These are phyloP conservation scores for Drosophila neotestacea DNA, from an alignment of 2,888 invertebrate species.

Conservation along the genomic window DNA sequence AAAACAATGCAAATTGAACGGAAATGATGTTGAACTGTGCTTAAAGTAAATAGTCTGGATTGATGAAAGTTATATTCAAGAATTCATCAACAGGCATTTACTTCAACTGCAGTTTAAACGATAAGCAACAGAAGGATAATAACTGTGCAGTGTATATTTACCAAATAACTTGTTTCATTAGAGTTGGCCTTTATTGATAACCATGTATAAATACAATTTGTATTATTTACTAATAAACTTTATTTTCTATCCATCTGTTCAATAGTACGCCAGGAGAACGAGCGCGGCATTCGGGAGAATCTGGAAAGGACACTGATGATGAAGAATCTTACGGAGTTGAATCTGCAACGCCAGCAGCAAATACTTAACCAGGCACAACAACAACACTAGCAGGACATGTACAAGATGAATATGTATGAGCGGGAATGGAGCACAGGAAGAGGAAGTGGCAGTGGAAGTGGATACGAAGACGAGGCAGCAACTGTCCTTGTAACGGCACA, in stretches of 20 bases:
- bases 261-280: constrained; percentile 94
- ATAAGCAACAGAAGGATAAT: constrained; percentile 74
- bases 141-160: constrained; percentile 28
- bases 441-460: background rate
- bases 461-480: constrained; percentile 6
- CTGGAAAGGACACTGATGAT: constrained; percentile 86
- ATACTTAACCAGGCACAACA: constrained; percentile 55
- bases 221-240: constrained; percentile 12
- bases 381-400: constrained; percentile 44
- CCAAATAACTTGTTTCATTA: constrained; percentile 69
- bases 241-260: constrained; percentile 76
- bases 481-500: constrained; percentile 12
- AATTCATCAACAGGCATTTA: constrained; percentile 85
- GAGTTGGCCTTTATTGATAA: constrained; percentile 28
- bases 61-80: constrained; percentile 81
- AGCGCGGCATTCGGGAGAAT: constrained; percentile 92
- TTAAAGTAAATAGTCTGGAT: constrained; percentile 85
- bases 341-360: constrained; percentile 62
- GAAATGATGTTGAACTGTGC: constrained; percentile 79
- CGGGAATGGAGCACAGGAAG: background rate
- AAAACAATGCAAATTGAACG: background rate
- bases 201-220: background rate
- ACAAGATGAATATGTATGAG: constrained; percentile 12
- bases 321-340: constrained; percentile 84
- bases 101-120: constrained; percentile 84